Percentiles rank a stretch among this genome's conserved stretches.
phyloP scores from a whole-genome alignment of 37 sponge, comb jelly and placozoan genomes.

The Cladorhizidae sp. region DNA sequence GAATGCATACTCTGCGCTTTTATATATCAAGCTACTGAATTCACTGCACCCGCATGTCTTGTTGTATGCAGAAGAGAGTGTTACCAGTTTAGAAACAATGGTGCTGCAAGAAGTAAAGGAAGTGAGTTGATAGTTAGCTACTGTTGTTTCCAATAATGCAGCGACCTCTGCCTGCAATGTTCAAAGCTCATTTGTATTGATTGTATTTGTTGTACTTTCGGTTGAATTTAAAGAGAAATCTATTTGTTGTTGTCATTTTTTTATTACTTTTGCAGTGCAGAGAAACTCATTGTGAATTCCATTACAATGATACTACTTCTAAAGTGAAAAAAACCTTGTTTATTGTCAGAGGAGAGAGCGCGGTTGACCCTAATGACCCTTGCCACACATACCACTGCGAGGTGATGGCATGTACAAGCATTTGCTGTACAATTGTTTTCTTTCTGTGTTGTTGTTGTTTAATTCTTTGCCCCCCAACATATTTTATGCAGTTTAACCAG shows the following conservation, averaged over 20 bases:
- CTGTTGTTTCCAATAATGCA: no score
- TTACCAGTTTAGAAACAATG: no score
- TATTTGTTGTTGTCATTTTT: not conserved
- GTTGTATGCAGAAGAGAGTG: no score
- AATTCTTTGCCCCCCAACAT: no score
- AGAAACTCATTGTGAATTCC: not conserved
- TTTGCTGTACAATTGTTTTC: not conserved
- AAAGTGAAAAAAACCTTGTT: not conserved
- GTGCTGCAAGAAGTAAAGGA: no score
- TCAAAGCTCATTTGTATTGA: no score
- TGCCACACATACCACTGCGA: constrained; percentile 23
- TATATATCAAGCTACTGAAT: no score
- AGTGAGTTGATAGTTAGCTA: no score
- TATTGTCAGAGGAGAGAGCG: not conserved
- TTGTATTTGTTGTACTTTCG: not conserved
- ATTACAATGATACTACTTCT: not conserved
- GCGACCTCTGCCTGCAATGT: no score
- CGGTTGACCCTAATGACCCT: not conserved
- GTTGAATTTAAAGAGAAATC: not conserved
- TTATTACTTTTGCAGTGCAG: constrained; percentile 10
- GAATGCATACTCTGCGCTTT: no score
- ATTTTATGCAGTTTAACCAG: no score
- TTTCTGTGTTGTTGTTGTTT: not conserved
- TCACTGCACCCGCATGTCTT: no score
- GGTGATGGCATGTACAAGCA: constrained; percentile 4